Evolutionary conservation across 2,113 vertebrate species (phyloP).

Genomic region (cattle (Bos taurus)): ARS-UCD2.0 NC_037331.1:33821501-33822000

Average conservation of each 20-base stretch:
- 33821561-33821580: no score
- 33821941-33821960: neutral
- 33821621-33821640: no score
- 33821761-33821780: neutral
- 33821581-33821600: accelerated
- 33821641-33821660: no score
- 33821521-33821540: no score
- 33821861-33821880: neutral
- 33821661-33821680: no score
- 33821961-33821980: neutral
- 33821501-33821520: no score
- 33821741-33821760: neutral
- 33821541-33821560: no score
- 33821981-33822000: neutral
- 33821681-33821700: no score
- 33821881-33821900: neutral
- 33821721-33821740: neutral
- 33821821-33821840: neutral
- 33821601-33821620: no score
- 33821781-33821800: neutral
- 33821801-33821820: neutral
- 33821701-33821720: no score
- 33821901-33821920: neutral
- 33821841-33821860: neutral
- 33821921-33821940: neutral